A percentile compares a stretch with the other conserved stretches of the same genome.
phyloP scores from a whole-genome alignment of 2,113 vertebrate genomes.

The Gallinago undulata region DNA sequence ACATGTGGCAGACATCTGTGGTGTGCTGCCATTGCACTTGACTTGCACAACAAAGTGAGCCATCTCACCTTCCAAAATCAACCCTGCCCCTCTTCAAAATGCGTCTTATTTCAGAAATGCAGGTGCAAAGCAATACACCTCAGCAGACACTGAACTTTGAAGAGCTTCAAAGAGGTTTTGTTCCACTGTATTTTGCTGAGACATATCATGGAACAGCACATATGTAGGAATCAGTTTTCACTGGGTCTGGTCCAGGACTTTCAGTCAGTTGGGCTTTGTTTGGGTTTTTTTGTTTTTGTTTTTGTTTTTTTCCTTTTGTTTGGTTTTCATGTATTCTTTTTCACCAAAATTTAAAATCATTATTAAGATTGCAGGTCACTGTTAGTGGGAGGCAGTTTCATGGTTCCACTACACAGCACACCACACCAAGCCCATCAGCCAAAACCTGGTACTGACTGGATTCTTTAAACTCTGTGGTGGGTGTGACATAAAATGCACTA shows the following conservation, averaged over 20 bases:
- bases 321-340: not conserved
- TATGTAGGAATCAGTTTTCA: not conserved
- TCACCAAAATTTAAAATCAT: not conserved
- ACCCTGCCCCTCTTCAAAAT: not conserved
- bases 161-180: constrained; percentile 33
- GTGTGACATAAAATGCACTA: not conserved
- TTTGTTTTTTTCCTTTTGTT: not conserved
- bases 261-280: not conserved
- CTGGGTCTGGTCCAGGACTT: not conserved
- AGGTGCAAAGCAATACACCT: constrained; percentile 37
- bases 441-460: not conserved
- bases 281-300: not conserved
- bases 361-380: not conserved
- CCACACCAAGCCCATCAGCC: not conserved
- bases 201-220: not conserved
- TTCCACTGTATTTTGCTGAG: not conserved
- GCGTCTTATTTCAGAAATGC: constrained; percentile 1
- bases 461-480: not conserved
- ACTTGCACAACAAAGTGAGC: constrained; percentile 39
- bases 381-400: not conserved
- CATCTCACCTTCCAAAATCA: constrained; percentile 59
- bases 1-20: constrained; percentile 65
- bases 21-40: constrained; percentile 43
- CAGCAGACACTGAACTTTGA: constrained; percentile 1
- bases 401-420: not conserved